Percentiles rank a stretch among this genome's conserved stretches.
Evolutionary conservation across 2,113 vertebrate species (phyloP).

Genomic region (Odobenus rosmarus): DNA sequence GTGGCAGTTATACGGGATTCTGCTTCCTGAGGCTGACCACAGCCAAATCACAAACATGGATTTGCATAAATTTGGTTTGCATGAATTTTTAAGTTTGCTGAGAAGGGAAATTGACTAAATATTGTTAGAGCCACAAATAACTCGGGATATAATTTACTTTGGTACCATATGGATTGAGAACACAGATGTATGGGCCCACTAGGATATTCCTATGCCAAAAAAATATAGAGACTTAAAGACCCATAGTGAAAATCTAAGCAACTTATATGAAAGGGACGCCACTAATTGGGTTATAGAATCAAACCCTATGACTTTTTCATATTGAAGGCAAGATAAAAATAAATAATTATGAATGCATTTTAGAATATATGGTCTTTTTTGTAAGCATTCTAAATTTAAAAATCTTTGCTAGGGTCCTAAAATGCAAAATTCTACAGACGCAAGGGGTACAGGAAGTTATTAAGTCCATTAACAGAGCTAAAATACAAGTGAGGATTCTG

Average conservation of each 20-base stretch:
- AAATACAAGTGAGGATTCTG: not conserved
- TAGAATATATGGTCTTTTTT: not conserved
- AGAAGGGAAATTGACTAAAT: slow-evolving; percentile 59
- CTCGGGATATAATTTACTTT: slow-evolving; percentile 46
- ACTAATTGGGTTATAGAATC: not conserved
- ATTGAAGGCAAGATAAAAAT: not conserved
- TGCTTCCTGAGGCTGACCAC: slow-evolving; percentile 39
- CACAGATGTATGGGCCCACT: not conserved
- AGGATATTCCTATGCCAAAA: not conserved
- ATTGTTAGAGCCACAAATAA: slow-evolving; percentile 52
- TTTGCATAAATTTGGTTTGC: slow-evolving; percentile 63
- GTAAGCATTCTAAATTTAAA: slow-evolving; percentile 1
- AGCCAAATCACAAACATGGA: slow-evolving; percentile 54
- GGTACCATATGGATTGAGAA: not conserved
- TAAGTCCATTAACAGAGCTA: not conserved
- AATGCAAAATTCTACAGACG: slow-evolving; percentile 9
- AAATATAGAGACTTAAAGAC: not conserved
- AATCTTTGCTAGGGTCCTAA: not conserved
- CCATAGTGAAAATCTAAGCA: not conserved
- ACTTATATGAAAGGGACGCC: not conserved
- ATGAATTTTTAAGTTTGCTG: slow-evolving; percentile 58
- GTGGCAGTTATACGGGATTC: not conserved
- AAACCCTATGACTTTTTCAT: not conserved
- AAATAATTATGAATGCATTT: slow-evolving; percentile 11
- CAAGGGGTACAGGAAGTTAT: not conserved